Evolutionary conservation across 1,140 invertebrate species (phyloP).

Genomic region (Drosophila elegans): DNA sequence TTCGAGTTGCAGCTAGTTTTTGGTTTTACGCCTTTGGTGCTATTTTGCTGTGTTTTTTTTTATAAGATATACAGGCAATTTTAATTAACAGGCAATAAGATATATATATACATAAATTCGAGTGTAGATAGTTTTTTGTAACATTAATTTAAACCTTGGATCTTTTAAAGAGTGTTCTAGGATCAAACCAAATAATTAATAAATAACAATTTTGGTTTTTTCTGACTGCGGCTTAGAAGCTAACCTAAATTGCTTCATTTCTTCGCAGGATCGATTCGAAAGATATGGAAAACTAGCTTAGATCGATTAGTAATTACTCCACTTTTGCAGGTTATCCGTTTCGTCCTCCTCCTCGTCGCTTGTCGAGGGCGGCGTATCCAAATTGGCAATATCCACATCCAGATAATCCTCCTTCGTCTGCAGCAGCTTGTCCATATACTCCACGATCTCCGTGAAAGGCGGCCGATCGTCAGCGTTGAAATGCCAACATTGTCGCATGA

Average conservation of each 20-base stretch:
- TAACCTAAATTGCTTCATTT: background rate
- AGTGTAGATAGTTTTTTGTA: background rate
- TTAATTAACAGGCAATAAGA: slow-evolving; percentile 50
- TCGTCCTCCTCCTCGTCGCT: slow-evolving; percentile 87
- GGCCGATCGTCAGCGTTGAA: slow-evolving; percentile 94
- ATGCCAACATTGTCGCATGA: slow-evolving; percentile 98
- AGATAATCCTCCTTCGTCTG: slow-evolving; percentile 96
- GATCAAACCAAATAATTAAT: background rate
- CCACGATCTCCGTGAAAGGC: slow-evolving; percentile 94
- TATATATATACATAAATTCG: slow-evolving; percentile 46
- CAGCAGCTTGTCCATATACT: slow-evolving; percentile 94
- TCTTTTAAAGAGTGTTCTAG: slow-evolving; percentile 1
- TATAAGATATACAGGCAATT: slow-evolving; percentile 58
- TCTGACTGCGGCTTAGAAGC: too few species aligned
- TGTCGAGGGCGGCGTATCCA: slow-evolving; percentile 95
- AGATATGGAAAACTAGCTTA: too few species aligned
- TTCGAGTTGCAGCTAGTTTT: slow-evolving; percentile 27
- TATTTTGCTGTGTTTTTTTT: slow-evolving; percentile 21
- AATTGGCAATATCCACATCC: slow-evolving; percentile 91
- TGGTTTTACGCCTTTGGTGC: slow-evolving; percentile 72
- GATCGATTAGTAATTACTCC: slow-evolving; percentile 60
- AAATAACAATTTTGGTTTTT: too few species aligned
- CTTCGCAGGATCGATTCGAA: background rate
- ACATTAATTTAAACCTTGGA: background rate
- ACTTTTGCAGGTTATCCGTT: slow-evolving; percentile 83